Evolutionary conservation across 2,113 vertebrate species (phyloP), one percentile per base, ranked within the genome.

Genomic region (Noturus placidus): DNA sequence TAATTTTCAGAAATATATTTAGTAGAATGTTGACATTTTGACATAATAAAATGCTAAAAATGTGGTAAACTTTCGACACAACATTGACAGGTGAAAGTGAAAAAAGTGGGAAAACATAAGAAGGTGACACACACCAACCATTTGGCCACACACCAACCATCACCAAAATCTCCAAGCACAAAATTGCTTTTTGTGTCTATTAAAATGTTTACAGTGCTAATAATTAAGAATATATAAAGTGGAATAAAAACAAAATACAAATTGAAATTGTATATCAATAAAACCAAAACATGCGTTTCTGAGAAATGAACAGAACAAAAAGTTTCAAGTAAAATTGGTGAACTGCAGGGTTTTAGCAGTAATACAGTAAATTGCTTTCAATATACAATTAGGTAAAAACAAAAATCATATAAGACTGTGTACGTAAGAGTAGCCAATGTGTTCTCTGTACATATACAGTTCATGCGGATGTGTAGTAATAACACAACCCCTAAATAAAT

Each of bases 401-500:
- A 46, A 25, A 46, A 30, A 65, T 65, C 1, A 61, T 19, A 35
- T 69, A 69, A 35, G 30, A 35, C 19, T 70, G 2, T 19, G 7
- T 72, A 10, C 13, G 72, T 27, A 15, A 52, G 13, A n/a, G 74
- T 38, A 38, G 69, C 19, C 35, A 38, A 4, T 2, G 30, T 72
- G 19, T 25, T 25, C 7, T 38, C 2, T 20, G 4, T 27, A 2
- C 38, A 42, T 25, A 4, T 72, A 72, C 15, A 22, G 33, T 72
- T 20, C 33, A 22, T 72, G 69, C 5, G 15, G 17, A 33, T 30
- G 38, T 59, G 27, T 86, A 70, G 70, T 74, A 85, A 42, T 81
- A 38, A 87, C 19, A 76, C 67, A 80, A 72, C 78, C 42, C 80
- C n/a, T n/a, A n/a, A n/a, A n/a, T n/a, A n/a, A n/a, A n/a, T n/a